These are phyloP conservation scores for Hermetia illucens DNA, from an alignment of 1,140 invertebrate species.

Conservation along the genomic window DNA sequence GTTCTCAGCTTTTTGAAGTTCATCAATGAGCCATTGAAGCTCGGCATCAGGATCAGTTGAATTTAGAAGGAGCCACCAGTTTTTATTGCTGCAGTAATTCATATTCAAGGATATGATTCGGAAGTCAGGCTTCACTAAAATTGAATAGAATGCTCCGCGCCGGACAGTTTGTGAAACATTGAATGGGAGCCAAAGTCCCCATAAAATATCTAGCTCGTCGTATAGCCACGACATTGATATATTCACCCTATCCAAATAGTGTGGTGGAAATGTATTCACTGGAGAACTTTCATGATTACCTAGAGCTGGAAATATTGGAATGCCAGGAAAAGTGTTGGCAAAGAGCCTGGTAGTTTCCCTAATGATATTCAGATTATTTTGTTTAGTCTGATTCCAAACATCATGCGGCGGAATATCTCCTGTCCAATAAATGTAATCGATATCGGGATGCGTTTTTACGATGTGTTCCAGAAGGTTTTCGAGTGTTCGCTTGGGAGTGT, in stretches of 20 bases:
- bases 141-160: slow-evolving; percentile 73
- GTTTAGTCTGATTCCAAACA: slow-evolving; percentile 55
- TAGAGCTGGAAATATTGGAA: slow-evolving; percentile 48
- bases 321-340: slow-evolving; percentile 41
- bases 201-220: slow-evolving; percentile 61
- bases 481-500: slow-evolving; percentile 47
- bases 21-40: slow-evolving; percentile 82
- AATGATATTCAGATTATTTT: slow-evolving; percentile 44
- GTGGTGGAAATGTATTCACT: slow-evolving; percentile 64
- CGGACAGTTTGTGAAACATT: slow-evolving; percentile 63
- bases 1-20: slow-evolving; percentile 78
- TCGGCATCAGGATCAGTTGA: slow-evolving; percentile 85
- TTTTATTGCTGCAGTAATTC: slow-evolving; percentile 86
- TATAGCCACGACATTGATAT: slow-evolving; percentile 82
- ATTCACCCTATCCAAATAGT: no score
- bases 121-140: slow-evolving; percentile 66
- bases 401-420: slow-evolving; percentile 68
- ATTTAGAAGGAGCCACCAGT: slow-evolving; percentile 89
- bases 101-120: slow-evolving; percentile 75
- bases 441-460: slow-evolving; percentile 36
- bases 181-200: slow-evolving; percentile 71
- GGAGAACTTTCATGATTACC: slow-evolving; percentile 81
- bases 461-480: slow-evolving; percentile 39
- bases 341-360: slow-evolving; percentile 37
- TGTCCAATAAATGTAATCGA: slow-evolving; percentile 62